Evolutionary conservation across 2,113 vertebrate species (phyloP).

Genomic region (Menura novaehollandiae): DNA sequence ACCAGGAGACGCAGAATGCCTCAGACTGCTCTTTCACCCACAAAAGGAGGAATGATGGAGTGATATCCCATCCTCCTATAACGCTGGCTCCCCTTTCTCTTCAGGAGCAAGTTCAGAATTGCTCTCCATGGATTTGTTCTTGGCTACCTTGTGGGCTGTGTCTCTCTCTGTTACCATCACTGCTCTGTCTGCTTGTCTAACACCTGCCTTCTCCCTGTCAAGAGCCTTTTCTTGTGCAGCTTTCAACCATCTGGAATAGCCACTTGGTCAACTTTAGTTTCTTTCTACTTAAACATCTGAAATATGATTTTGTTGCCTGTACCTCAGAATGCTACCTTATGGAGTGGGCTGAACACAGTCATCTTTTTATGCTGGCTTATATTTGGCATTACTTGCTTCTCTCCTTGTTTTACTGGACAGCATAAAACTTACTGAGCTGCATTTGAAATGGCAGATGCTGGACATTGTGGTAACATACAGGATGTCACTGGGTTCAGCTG

Average conservation of each 20-base stretch:
- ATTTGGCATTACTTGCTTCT: background rate
- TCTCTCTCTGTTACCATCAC: background rate
- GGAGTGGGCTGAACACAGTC: background rate
- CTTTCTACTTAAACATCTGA: background rate
- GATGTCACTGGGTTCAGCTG: background rate
- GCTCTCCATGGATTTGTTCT: background rate
- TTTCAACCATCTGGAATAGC: background rate
- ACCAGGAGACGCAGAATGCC: background rate
- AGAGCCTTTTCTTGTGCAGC: background rate
- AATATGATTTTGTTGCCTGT: background rate
- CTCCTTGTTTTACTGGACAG: background rate
- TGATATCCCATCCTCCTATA: background rate
- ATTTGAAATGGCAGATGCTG: background rate
- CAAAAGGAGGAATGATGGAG: background rate
- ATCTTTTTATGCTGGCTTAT: background rate
- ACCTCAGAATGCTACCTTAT: background rate
- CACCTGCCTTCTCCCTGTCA: background rate
- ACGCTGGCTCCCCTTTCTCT: background rate
- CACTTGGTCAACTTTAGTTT: background rate
- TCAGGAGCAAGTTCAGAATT: slow-evolving; percentile 13
- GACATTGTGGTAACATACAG: background rate
- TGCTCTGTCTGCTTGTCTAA: background rate
- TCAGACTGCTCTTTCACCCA: slow-evolving; percentile 13
- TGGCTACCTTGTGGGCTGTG: background rate
- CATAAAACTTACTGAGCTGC: background rate